Evolutionary conservation across 2,888 invertebrate genomes (phyloP).

Genomic region (Dryocosmus kuriphilus): DNA sequence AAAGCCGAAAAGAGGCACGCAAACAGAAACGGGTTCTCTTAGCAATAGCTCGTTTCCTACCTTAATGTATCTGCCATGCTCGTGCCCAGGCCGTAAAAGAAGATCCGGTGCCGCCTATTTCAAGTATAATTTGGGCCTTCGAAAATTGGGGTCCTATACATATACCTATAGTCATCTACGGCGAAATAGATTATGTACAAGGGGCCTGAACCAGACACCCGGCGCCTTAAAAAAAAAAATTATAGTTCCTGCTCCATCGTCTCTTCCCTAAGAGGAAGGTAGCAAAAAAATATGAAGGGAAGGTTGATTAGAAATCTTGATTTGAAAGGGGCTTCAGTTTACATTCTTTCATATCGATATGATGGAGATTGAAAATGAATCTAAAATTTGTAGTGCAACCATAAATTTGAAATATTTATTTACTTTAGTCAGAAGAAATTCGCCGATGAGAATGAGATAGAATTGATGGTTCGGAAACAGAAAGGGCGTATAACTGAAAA

Average conservation of each 20-base stretch:
- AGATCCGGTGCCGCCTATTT: constrained; percentile 47
- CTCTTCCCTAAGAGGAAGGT: neutral
- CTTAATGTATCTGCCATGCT: constrained; percentile 37
- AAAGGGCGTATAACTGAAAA: too few species aligned
- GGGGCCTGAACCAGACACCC: constrained; percentile 48
- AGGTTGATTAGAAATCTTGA: constrained; percentile 21
- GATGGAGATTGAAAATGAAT: neutral
- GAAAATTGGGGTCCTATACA: constrained; percentile 42
- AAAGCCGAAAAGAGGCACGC: constrained; percentile 17
- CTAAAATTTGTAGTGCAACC: too few species aligned
- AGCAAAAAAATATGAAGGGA: constrained; percentile 10
- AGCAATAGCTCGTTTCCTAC: constrained; percentile 11
- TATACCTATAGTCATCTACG: constrained; percentile 8
- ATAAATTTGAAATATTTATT: too few species aligned
- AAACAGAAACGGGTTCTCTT: constrained; percentile 51
- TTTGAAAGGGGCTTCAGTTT: neutral
- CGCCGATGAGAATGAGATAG: too few species aligned
- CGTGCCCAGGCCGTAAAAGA: constrained; percentile 49
- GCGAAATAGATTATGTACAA: constrained; percentile 39
- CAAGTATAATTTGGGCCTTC: constrained; percentile 50
- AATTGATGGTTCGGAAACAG: too few species aligned
- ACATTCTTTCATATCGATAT: neutral
- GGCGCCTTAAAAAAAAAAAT: constrained; percentile 55
- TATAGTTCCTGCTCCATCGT: constrained; percentile 49
- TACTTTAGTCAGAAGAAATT: too few species aligned